Evolutionary conservation across 2,888 invertebrate species (phyloP).

Genomic region (Eilema griseolum): DNA sequence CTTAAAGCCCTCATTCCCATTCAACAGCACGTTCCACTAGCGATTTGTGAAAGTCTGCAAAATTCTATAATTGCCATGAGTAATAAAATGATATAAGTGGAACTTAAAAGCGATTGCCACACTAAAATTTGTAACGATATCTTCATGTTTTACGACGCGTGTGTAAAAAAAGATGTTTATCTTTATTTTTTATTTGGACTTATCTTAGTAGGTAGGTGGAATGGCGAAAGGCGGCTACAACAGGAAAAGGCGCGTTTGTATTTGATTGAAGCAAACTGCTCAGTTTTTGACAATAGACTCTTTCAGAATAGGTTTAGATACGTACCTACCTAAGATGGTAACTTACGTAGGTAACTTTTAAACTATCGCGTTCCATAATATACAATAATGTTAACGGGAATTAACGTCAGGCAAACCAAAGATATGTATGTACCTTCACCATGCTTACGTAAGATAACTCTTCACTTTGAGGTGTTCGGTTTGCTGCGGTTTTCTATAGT

Average conservation of each 20-base stretch:
- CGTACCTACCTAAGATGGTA: too few relatives aligned
- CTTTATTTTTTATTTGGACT: slow-evolving; percentile 4
- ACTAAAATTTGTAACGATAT: slow-evolving; percentile 22
- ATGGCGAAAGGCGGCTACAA: background rate
- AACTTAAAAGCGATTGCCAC: slow-evolving; percentile 17
- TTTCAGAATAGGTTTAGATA: too few relatives aligned
- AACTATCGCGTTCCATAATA: too few relatives aligned
- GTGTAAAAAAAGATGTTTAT: slow-evolving; percentile 12
- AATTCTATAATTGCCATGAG: slow-evolving; percentile 36
- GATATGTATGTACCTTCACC: background rate
- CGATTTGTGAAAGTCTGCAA: slow-evolving; percentile 44
- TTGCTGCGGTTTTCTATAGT: too few relatives aligned
- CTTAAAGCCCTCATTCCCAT: slow-evolving; percentile 34
- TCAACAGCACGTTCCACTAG: slow-evolving; percentile 43
- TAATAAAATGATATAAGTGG: slow-evolving; percentile 26
- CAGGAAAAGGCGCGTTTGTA: background rate
- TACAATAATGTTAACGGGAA: too few relatives aligned
- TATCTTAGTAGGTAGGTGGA: background rate
- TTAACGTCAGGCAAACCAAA: too few relatives aligned
- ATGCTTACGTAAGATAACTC: too few relatives aligned
- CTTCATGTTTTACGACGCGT: slow-evolving; percentile 11
- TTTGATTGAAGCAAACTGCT: background rate
- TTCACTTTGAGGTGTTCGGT: too few relatives aligned
- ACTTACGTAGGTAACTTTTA: too few relatives aligned
- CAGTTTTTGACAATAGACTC: background rate